phyloP scores from a whole-genome alignment of 2,888 invertebrate genomes.

The Hedychridium roseum region DNA sequence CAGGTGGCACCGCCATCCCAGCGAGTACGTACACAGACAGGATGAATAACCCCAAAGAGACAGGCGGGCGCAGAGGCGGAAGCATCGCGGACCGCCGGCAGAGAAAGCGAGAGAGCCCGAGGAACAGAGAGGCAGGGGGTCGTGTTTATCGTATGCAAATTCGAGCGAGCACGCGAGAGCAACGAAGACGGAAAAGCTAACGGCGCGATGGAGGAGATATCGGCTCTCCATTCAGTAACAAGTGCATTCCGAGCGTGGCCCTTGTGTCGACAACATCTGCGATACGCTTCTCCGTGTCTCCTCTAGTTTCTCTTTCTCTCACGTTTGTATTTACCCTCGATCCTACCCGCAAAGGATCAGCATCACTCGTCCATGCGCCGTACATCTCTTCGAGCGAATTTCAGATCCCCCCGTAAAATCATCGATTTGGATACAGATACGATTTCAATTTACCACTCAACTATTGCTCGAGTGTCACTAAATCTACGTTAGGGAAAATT shows the following conservation, averaged over 20 bases:
- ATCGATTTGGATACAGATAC: too few species aligned
- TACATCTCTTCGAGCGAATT: too few species aligned
- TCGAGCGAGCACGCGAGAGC: conserved; percentile 30
- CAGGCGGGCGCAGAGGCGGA: neutral
- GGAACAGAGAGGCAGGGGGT: conserved; percentile 13
- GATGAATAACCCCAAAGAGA: conserved; percentile 5
- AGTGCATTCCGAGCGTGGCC: conserved; percentile 43
- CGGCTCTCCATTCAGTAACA: conserved; percentile 42
- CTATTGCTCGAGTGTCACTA: too few species aligned
- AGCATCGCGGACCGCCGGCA: conserved; percentile 8
- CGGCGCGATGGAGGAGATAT: conserved; percentile 29
- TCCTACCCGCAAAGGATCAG: too few species aligned
- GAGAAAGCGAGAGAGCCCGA: conserved; percentile 14
- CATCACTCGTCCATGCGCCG: too few species aligned
- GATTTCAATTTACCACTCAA: too few species aligned
- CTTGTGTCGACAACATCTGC: conserved; percentile 34
- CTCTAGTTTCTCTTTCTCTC: neutral
- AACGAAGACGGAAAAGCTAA: conserved; percentile 31
- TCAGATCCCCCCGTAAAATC: too few species aligned
- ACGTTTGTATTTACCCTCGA: too few species aligned
- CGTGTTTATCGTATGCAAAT: conserved; percentile 52
- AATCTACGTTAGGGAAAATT: too few species aligned
- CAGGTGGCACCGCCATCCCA: conserved; percentile 50
- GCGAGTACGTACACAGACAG: conserved; percentile 28
- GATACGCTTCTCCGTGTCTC: neutral